Evolutionary conservation across 1,140 invertebrate species (phyloP).

Genomic region (Tetranychus cinnabarinus): DNA sequence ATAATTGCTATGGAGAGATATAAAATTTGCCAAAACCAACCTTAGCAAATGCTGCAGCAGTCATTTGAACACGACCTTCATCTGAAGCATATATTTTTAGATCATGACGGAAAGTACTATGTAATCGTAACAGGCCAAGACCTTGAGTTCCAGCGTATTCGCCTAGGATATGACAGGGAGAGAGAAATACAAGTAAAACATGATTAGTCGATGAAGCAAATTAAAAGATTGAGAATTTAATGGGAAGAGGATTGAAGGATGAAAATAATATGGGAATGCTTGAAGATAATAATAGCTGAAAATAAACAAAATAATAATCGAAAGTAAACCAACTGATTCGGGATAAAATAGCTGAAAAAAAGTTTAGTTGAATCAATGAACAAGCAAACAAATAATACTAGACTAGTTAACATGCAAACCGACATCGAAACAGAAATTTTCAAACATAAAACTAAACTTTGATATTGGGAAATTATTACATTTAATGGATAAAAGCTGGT

Average conservation of each 20-base stretch:
- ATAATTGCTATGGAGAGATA: not conserved
- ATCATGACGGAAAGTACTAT: constrained; percentile 95
- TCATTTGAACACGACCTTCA: constrained; percentile 82
- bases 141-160: constrained; percentile 72
- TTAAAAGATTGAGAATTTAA: constrained; percentile 4
- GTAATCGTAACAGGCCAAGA: constrained; percentile 66
- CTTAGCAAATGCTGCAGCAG: constrained; percentile 95
- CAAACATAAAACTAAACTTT: too few species aligned
- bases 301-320: not conserved
- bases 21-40: constrained; percentile 20
- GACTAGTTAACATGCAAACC: too few species aligned
- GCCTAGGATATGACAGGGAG: constrained; percentile 26
- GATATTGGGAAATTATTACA: too few species aligned
- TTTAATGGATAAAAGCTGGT: too few species aligned
- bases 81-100: constrained; percentile 98
- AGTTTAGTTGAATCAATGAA: too few species aligned
- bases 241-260: not conserved
- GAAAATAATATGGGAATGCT: not conserved
- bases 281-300: not conserved
- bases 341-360: too few species aligned
- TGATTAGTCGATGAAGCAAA: constrained; percentile 3
- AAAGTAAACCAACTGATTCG: too few species aligned
- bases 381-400: too few species aligned
- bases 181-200: not conserved
- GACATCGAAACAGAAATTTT: too few species aligned